These are phyloP conservation scores for Platalea minor DNA, from an alignment of 2,797 vertebrate species.

Conservation along the genomic window DNA sequence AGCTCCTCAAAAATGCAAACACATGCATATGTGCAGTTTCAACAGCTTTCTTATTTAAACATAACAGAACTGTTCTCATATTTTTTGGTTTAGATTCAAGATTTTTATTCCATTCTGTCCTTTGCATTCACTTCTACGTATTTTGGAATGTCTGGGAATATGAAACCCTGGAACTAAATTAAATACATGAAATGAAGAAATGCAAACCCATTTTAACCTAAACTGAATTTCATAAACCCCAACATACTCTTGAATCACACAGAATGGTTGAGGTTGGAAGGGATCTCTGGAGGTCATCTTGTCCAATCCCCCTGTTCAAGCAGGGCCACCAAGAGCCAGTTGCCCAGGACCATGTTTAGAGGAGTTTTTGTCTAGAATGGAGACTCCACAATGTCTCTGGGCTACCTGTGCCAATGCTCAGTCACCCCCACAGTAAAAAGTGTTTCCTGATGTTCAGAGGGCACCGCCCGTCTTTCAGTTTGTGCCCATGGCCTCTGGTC, in stretches of 20 bases:
- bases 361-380: neutral
- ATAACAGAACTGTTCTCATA: neutral
- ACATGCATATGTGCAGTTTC: neutral
- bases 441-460: neutral
- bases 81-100: neutral
- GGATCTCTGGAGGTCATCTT: neutral
- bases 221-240: neutral
- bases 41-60: neutral
- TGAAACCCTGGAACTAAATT: neutral
- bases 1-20: neutral
- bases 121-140: neutral
- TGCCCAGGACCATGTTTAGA: neutral
- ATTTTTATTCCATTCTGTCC: neutral
- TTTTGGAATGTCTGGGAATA: neutral
- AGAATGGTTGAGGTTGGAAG: neutral
- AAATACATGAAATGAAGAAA: neutral
- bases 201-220: neutral
- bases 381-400: neutral
- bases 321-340: neutral
- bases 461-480: accelerated
- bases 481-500: neutral
- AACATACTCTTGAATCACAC: neutral
- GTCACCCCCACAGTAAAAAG: neutral
- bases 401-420: neutral
- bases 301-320: neutral